A percentile compares a stretch with the other conserved stretches of the same genome.
Conservation (phyloP, 1,140 invertebrate genomes). For the Lordiphosa stackelbergi region DNA sequence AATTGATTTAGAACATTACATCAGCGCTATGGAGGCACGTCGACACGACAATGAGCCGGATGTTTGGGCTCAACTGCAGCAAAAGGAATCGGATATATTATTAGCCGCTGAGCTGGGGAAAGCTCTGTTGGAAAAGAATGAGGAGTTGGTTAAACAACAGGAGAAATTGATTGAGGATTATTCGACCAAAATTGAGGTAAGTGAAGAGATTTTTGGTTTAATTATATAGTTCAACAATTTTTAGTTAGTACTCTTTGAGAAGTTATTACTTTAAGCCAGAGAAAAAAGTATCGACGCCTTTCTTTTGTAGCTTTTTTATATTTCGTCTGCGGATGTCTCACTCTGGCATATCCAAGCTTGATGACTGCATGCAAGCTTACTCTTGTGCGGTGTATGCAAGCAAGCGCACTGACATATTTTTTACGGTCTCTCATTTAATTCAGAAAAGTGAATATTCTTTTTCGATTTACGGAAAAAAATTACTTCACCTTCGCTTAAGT, state of each 20-base stretch:
- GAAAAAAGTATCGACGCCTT: no score
- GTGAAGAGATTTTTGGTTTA: slow-evolving; percentile 35
- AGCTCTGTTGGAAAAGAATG: slow-evolving; percentile 94
- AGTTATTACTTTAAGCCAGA: neutral
- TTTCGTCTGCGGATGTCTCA: no score
- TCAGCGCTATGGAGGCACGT: slow-evolving; percentile 79
- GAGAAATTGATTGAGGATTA: slow-evolving; percentile 92
- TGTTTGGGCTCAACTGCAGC: slow-evolving; percentile 89
- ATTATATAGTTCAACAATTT: slow-evolving; percentile 3
- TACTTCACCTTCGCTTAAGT: no score
- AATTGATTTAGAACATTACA: slow-evolving; percentile 79
- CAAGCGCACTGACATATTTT: no score
- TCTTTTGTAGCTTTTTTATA: no score
- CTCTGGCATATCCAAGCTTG: no score
- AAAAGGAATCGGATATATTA: slow-evolving; percentile 94
- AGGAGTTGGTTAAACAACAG: slow-evolving; percentile 91
- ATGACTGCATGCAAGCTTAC: no score
- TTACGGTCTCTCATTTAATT: no score
- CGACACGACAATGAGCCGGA: slow-evolving; percentile 81
- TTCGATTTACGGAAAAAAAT: no score
- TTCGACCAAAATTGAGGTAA: slow-evolving; percentile 94
- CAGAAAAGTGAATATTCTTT: no score
- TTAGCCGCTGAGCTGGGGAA: slow-evolving; percentile 96
- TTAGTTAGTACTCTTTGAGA: neutral
- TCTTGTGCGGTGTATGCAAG: no score